These are phyloP conservation scores for Plodia interpunctella DNA, from an alignment of 1,140 invertebrate species.

Conservation along the genomic window DNA sequence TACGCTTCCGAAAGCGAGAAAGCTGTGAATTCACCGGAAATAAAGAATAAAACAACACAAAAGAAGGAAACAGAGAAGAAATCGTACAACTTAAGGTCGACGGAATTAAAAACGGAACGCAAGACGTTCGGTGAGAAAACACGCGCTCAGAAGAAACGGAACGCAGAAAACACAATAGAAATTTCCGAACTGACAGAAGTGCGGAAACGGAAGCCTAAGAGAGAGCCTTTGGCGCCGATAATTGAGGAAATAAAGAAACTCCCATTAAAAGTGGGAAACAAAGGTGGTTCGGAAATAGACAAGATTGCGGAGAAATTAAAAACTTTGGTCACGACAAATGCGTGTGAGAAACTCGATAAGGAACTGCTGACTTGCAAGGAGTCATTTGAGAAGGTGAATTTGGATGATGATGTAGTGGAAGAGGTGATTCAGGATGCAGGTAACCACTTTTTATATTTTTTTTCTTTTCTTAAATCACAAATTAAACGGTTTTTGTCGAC, in stretches of 20 bases:
- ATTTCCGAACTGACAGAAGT: slow-evolving; percentile 13
- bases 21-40: slow-evolving; percentile 37
- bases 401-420: slow-evolving; percentile 18
- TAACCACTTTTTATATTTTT: no score
- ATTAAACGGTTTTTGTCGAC: no score
- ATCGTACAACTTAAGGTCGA: slow-evolving; percentile 60
- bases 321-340: slow-evolving; percentile 46
- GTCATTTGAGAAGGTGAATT: slow-evolving; percentile 40
- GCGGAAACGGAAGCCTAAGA: slow-evolving; percentile 47
- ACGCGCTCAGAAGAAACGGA: slow-evolving; percentile 26
- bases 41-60: slow-evolving; percentile 24
- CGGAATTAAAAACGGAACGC: slow-evolving; percentile 50
- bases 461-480: no score
- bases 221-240: slow-evolving; percentile 58
- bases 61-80: slow-evolving; percentile 42
- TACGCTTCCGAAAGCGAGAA: slow-evolving; percentile 60
- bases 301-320: slow-evolving; percentile 71
- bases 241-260: slow-evolving; percentile 61
- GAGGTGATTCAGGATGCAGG: slow-evolving; percentile 25
- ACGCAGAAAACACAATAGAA: slow-evolving; percentile 19
- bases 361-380: slow-evolving; percentile 59
- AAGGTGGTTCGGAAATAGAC: slow-evolving; percentile 54
- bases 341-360: slow-evolving; percentile 51
- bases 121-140: slow-evolving; percentile 44
- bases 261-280: slow-evolving; percentile 54